phyloP scores from a whole-genome alignment of 2,797 vertebrate species.

The Coendou prehensilis region DNA sequence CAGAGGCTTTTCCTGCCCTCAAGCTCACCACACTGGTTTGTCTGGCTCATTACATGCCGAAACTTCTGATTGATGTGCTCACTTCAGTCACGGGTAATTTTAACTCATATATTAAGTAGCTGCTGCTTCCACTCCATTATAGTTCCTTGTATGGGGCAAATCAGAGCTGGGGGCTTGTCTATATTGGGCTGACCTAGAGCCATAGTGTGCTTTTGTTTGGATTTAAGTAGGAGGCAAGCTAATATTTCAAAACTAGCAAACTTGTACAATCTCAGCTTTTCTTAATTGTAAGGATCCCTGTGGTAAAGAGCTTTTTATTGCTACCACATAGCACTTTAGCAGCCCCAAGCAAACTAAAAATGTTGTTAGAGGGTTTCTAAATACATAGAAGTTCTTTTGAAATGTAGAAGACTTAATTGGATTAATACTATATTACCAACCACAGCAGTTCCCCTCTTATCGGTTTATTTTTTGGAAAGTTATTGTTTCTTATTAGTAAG shows the following conservation, averaged over 20 bases:
- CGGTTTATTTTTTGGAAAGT: constrained; percentile 58
- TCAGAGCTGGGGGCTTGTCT: constrained; percentile 87
- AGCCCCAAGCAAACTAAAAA: constrained; percentile 77
- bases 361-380: constrained; percentile 80
- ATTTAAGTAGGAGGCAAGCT: constrained; percentile 87
- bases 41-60: constrained; percentile 92
- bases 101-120: constrained; percentile 95
- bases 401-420: constrained; percentile 72
- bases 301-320: constrained; percentile 88
- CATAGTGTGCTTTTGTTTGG: constrained; percentile 88
- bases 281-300: constrained; percentile 91
- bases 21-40: constrained; percentile 89
- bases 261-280: constrained; percentile 89
- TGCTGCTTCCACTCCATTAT: constrained; percentile 92
- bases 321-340: constrained; percentile 71
- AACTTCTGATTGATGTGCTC: constrained; percentile 96
- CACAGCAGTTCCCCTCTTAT: not conserved
- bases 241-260: constrained; percentile 91
- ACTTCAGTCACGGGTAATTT: constrained; percentile 96
- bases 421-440: constrained; percentile 73
- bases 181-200: constrained; percentile 86
- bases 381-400: constrained; percentile 71
- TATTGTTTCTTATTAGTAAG: not conserved
- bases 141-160: constrained; percentile 93
- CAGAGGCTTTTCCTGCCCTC: constrained; percentile 88